Evolutionary conservation across 1,140 invertebrate genomes (phyloP).

Genomic region (Ridgeia piscesae): DNA sequence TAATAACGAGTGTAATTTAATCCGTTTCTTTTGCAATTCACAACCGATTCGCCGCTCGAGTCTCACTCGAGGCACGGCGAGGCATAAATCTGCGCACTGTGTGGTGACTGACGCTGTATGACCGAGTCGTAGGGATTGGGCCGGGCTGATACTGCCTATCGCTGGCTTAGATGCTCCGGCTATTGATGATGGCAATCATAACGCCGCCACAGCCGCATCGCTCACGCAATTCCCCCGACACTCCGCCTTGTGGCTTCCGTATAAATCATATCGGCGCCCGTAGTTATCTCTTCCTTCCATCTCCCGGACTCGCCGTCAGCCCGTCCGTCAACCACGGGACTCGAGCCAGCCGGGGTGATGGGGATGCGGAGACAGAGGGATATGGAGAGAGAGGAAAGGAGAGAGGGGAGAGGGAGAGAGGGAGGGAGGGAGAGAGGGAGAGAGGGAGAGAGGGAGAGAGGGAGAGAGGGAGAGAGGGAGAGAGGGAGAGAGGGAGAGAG

Average conservation of each 20-base stretch:
- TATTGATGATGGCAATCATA: neutral
- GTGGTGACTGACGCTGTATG: neutral
- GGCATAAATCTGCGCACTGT: neutral
- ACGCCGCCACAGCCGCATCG: neutral
- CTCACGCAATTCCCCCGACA: neutral
- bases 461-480: too few relatives aligned
- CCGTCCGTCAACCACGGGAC: neutral
- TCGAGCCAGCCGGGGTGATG: neutral
- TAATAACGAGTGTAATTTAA: neutral
- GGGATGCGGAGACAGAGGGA: too few relatives aligned
- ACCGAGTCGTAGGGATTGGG: neutral
- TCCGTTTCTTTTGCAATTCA: neutral
- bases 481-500: too few relatives aligned
- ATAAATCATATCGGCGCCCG: conserved; percentile 3
- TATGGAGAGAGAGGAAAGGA: too few relatives aligned
- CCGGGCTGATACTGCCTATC: neutral
- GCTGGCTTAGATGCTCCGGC: neutral
- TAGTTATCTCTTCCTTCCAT: neutral
- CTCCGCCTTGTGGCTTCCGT: neutral
- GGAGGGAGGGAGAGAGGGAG: too few relatives aligned
- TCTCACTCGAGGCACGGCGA: neutral
- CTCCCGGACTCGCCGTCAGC: neutral
- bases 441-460: too few relatives aligned
- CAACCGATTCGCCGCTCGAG: neutral
- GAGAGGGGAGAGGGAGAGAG: too few relatives aligned